phyloP scores from a whole-genome alignment of 2,888 invertebrate genomes.

The Drosophila fungiperda region DNA sequence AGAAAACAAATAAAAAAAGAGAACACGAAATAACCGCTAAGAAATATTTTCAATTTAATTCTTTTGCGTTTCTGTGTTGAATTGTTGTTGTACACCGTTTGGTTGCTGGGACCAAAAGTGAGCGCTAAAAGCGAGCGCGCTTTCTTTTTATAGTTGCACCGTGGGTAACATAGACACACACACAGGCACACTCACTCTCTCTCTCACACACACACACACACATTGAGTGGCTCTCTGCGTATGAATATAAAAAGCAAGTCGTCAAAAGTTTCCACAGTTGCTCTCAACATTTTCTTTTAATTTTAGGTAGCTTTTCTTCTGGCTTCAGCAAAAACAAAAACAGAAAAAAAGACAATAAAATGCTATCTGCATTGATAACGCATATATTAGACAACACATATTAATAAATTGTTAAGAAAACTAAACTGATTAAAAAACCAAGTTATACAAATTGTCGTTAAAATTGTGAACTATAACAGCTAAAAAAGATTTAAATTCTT shows the following conservation, averaged over 20 bases:
- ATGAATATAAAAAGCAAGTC: constrained; percentile 38
- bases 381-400: constrained; percentile 7
- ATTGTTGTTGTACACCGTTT: constrained; percentile 71
- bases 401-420: neutral
- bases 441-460: neutral
- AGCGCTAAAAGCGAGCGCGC: constrained; percentile 73
- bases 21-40: constrained; percentile 17
- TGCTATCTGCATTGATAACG: constrained; percentile 49
- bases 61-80: constrained; percentile 26
- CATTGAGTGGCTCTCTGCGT: constrained; percentile 34
- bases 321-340: constrained; percentile 9
- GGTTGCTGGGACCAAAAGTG: constrained; percentile 84
- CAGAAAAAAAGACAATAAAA: constrained; percentile 9
- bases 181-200: constrained; percentile 10
- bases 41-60: constrained; percentile 17
- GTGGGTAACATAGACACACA: constrained; percentile 18
- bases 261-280: constrained; percentile 50
- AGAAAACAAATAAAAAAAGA: constrained; percentile 29
- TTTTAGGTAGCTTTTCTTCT: constrained; percentile 53
- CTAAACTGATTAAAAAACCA: neutral
- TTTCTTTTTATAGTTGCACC: constrained; percentile 74
- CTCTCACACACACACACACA: neutral
- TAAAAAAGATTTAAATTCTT: too few species aligned
- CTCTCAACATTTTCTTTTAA: constrained; percentile 66
- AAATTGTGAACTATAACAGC: neutral